Percentiles rank a stretch among this genome's conserved stretches.
Conservation (phyloP, 2,888 invertebrate species). For the Bunonema sp. region DNA sequence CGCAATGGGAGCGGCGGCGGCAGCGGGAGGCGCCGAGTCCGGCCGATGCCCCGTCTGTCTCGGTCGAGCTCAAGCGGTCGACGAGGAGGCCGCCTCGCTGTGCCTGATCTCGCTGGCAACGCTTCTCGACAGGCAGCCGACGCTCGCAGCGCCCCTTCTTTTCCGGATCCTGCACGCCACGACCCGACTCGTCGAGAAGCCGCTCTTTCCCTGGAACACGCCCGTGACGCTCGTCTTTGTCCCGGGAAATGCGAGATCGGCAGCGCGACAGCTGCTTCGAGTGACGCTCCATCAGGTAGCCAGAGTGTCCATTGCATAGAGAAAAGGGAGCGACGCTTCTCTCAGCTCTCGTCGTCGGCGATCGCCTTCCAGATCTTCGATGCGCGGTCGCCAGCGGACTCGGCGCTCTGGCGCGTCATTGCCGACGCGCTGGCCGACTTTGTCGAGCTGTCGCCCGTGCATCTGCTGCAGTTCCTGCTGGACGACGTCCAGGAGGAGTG, state of each 20-base stretch:
- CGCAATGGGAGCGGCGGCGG: not conserved
- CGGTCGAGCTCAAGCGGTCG: slow-evolving; percentile 49
- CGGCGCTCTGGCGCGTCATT: slow-evolving; percentile 72
- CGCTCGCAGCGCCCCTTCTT: slow-evolving; percentile 73
- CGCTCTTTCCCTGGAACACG: slow-evolving; percentile 42
- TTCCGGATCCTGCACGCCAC: slow-evolving; percentile 77
- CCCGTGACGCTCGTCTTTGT: slow-evolving; percentile 59
- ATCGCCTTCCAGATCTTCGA: slow-evolving; percentile 71
- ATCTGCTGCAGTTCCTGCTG: slow-evolving; percentile 74
- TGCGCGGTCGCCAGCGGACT: slow-evolving; percentile 18
- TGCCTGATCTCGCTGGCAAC: slow-evolving; percentile 82
- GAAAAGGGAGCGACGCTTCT: no score
- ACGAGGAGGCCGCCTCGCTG: slow-evolving; percentile 76
- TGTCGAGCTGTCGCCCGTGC: slow-evolving; percentile 80
- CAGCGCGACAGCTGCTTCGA: slow-evolving; percentile 86
- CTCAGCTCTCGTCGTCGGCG: slow-evolving; percentile 76
- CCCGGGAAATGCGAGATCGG: slow-evolving; percentile 82
- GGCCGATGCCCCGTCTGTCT: not conserved
- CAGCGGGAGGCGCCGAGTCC: no score
- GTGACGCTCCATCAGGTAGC: slow-evolving; percentile 68
- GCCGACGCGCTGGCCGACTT: slow-evolving; percentile 84
- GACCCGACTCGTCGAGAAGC: slow-evolving; percentile 48
- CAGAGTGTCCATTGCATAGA: no score
- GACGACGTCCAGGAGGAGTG: slow-evolving; percentile 60
- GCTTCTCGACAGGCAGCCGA: slow-evolving; percentile 85